Percentiles rank a stretch among this genome's conserved stretches.
Evolutionary conservation across 2,113 vertebrate species (phyloP).

Genomic region (Trichomycterus rosablanca): DNA sequence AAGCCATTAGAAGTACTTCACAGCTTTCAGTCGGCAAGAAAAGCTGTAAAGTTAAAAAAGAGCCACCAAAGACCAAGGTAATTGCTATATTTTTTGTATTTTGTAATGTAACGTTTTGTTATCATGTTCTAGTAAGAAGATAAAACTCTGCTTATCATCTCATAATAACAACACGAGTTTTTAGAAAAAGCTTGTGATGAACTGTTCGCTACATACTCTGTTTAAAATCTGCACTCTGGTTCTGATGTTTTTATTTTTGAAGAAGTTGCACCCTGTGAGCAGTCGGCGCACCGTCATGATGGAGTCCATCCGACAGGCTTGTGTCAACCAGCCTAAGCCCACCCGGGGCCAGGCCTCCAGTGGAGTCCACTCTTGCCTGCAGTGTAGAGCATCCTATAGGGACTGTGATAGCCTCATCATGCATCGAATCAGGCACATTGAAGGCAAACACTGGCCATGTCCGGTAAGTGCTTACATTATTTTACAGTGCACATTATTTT

Average conservation of each 20-base stretch:
- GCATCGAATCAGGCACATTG: constrained; percentile 70
- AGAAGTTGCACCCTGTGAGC: constrained; percentile 41
- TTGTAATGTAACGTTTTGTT: no score
- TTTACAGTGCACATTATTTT: neutral
- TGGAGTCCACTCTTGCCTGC: constrained; percentile 59
- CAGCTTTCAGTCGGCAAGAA: constrained; percentile 21
- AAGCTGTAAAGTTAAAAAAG: constrained; percentile 39
- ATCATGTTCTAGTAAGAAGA: no score
- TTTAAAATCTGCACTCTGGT: no score
- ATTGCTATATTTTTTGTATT: no score
- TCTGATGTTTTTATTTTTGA: no score
- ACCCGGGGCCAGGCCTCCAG: constrained; percentile 58
- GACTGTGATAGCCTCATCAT: constrained; percentile 72
- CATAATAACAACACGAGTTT: no score
- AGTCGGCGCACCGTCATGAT: constrained; percentile 47
- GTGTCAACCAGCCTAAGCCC: constrained; percentile 60
- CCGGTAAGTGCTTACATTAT: constrained; percentile 57
- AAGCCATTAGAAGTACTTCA: neutral
- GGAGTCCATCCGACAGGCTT: constrained; percentile 56
- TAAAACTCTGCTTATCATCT: no score
- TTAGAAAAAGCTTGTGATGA: no score
- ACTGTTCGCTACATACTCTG: no score
- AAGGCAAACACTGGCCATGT: constrained; percentile 77
- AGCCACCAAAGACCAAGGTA: constrained; percentile 42
- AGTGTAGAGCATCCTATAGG: constrained; percentile 63